Conservation (phyloP, 2,888 invertebrate genomes). For the Tipula confusa region DNA sequence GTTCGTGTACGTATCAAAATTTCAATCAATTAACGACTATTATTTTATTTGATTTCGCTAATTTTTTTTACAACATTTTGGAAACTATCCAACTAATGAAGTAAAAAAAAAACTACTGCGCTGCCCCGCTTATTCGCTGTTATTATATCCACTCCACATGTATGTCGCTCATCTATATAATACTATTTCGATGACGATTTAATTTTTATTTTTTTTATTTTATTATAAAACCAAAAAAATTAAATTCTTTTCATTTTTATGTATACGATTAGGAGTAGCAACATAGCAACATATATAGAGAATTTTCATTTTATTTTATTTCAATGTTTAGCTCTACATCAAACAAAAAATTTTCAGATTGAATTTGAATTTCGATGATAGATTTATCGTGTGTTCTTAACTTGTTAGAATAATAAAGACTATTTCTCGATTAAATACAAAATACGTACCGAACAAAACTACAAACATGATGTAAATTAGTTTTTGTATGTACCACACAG, state of each 20-base stretch:
- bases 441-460: background rate
- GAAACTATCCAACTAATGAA: background rate
- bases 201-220: too few relatives aligned
- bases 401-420: background rate
- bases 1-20: background rate
- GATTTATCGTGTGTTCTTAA: constrained; percentile 15
- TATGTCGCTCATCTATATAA: background rate
- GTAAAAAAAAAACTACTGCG: background rate
- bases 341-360: background rate
- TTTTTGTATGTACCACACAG: background rate
- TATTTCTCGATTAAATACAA: background rate
- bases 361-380: background rate
- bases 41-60: background rate
- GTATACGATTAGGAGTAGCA: background rate
- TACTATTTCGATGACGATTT: constrained; percentile 13
- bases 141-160: background rate
- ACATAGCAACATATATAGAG: too few relatives aligned
- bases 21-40: background rate
- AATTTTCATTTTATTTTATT: background rate
- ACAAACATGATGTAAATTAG: background rate
- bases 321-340: constrained; percentile 20
- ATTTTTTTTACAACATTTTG: background rate
- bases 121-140: background rate
- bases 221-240: background rate
- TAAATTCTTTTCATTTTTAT: background rate